phyloP scores from a whole-genome alignment of 1,140 invertebrate species.

The Zaprionus africanus region DNA sequence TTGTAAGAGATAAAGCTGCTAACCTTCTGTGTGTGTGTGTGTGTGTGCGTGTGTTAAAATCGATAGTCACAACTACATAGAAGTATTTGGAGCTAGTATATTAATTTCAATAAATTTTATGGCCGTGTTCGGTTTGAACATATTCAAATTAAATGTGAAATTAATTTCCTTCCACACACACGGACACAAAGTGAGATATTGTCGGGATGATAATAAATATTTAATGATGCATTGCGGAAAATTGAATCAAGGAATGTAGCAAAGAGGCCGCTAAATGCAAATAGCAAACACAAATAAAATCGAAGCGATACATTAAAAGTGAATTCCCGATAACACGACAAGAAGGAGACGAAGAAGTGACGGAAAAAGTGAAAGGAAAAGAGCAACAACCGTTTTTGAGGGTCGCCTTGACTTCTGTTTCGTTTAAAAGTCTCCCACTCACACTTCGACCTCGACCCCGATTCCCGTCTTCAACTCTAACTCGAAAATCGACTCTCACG shows the following conservation, averaged over 20 bases:
- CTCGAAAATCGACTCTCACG: not conserved
- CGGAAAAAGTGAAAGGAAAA: slow-evolving; percentile 73
- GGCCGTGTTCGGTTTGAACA: slow-evolving; percentile 1
- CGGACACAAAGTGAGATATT: not conserved
- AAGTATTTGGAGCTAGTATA: slow-evolving; percentile 19
- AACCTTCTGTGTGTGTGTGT: not conserved
- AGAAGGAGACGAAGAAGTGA: slow-evolving; percentile 42
- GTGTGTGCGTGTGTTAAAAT: slow-evolving; percentile 9
- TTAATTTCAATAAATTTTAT: slow-evolving; percentile 39
- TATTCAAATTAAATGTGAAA: slow-evolving; percentile 21
- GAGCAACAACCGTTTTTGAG: slow-evolving; percentile 66
- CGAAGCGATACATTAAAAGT: slow-evolving; percentile 16
- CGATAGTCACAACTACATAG: slow-evolving; percentile 7
- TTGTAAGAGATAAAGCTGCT: slow-evolving; percentile 4
- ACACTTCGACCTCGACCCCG: slow-evolving; percentile 7
- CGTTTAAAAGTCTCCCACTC: slow-evolving; percentile 61
- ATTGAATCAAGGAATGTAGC: not conserved
- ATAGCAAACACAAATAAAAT: slow-evolving; percentile 25
- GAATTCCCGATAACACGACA: not conserved
- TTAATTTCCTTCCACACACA: slow-evolving; percentile 1
- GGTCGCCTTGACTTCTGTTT: slow-evolving; percentile 80
- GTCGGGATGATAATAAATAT: slow-evolving; percentile 23
- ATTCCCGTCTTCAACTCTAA: slow-evolving; percentile 1
- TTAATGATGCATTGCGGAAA: slow-evolving; percentile 14
- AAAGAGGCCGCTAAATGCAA: slow-evolving; percentile 11